Evolutionary conservation across 2,888 invertebrate genomes (phyloP), one percentile per base, ranked within the genome.

Genomic region (Pilophorus perplexus): DNA sequence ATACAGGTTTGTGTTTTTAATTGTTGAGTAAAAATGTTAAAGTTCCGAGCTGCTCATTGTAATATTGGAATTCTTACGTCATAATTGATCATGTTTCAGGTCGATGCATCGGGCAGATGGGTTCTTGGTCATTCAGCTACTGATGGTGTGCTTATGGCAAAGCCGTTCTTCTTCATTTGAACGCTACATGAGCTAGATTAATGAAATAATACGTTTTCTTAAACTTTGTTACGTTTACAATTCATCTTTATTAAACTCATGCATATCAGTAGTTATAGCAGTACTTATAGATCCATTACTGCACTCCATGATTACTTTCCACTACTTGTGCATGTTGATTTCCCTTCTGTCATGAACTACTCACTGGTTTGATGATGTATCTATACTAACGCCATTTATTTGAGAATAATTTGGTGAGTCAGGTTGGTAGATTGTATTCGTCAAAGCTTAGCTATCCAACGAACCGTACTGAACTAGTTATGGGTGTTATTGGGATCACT

Each of bases 61-160:
- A n/a, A n/a, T n/a, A n/a, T n/a, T n/a, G n/a, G n/a, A n/a, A n/a
- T n/a, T n/a, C n/a, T n/a, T n/a, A n/a, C n/a, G n/a, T n/a, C n/a
- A n/a, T n/a, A n/a, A n/a, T n/a, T n/a, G n/a, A n/a, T n/a, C n/a
- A n/a, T n/a, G 28, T 40, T 40, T 28, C 72, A 81, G 81, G 91
- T 46, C 86, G 87, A 74, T 86, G 92, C 74, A 86, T 93, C 69
- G 90, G 90, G 33, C 90, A 91, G 74, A 90, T 90, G 79, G 92
- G 93, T 37, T 92, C 92, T 69, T 85, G 87, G 85, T 85, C 86
- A 28, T 86, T 88, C 78, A 79, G 79, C 72, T 80, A 77, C 73
- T 78, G 72, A 76, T 68, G 25, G 40, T 38, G n/a, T 38, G 22
- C 42, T 2, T 16, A 12, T 46, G 16, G 25, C 10, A 46, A 62